Evolutionary conservation across 2,888 invertebrate genomes (phyloP).

Genomic region (Heliconius sara): DNA sequence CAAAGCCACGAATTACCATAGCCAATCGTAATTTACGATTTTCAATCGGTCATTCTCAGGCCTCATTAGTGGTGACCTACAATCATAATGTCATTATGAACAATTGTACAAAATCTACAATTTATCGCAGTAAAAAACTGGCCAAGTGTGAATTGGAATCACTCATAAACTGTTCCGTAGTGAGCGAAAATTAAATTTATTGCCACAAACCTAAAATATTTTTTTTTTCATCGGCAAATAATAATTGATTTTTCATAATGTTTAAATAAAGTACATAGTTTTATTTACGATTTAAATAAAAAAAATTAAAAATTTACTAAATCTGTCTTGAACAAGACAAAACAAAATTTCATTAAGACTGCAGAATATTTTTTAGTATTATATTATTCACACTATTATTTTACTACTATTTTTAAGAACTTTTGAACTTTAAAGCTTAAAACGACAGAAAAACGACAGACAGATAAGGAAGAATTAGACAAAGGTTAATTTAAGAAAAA

Average conservation of each 20-base stretch:
- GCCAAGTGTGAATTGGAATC: background rate
- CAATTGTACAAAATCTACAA: conserved; percentile 4
- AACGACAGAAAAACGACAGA: too few species aligned
- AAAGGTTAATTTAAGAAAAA: too few species aligned
- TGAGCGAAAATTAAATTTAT: background rate
- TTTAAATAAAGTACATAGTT: background rate
- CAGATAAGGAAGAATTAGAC: too few species aligned
- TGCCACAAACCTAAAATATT: too few species aligned
- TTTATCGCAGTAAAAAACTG: background rate
- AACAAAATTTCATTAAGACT: too few species aligned
- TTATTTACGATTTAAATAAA: background rate
- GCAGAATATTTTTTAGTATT: too few species aligned
- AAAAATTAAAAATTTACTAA: background rate
- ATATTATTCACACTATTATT: too few species aligned
- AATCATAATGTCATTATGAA: conserved; percentile 21
- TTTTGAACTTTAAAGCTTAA: too few species aligned
- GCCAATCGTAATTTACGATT: conserved; percentile 4
- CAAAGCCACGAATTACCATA: background rate
- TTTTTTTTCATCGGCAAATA: background rate
- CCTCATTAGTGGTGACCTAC: conserved; percentile 13
- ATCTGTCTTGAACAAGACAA: background rate
- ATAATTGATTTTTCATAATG: background rate
- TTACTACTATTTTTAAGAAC: too few species aligned
- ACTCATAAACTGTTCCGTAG: background rate
- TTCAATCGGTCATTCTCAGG: conserved; percentile 1